Percentiles rank a stretch among this genome's conserved stretches.
phyloP scores from a whole-genome alignment of 2,888 invertebrate species.

The Pterostichus madidus region DNA sequence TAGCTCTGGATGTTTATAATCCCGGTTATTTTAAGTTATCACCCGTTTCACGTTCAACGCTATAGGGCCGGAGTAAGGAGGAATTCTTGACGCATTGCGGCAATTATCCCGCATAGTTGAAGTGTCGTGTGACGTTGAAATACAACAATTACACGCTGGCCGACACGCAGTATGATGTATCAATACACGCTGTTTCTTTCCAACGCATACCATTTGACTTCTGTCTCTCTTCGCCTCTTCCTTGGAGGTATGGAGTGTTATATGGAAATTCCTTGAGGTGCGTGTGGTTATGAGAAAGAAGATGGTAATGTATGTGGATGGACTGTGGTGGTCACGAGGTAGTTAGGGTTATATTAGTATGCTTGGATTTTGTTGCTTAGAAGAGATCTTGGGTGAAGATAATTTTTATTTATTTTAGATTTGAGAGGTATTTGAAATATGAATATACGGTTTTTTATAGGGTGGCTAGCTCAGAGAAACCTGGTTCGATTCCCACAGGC shows the following conservation, averaged over 20 bases:
- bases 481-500: too few relatives aligned
- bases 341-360: conserved; percentile 36
- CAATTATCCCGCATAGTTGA: conserved; percentile 45
- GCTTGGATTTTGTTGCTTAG: not conserved
- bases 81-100: conserved; percentile 54
- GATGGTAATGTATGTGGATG: conserved; percentile 37
- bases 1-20: conserved; percentile 49
- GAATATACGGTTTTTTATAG: not conserved
- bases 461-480: too few relatives aligned
- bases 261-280: conserved; percentile 46
- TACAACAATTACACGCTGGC: conserved; percentile 50
- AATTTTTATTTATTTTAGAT: conserved; percentile 40
- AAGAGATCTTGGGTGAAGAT: conserved; percentile 16
- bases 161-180: conserved; percentile 55
- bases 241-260: conserved; percentile 38
- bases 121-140: conserved; percentile 49
- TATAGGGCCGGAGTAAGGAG: conserved; percentile 25
- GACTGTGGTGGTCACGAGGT: conserved; percentile 22
- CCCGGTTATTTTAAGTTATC: conserved; percentile 55
- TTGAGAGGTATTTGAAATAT: conserved; percentile 47
- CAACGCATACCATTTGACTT: not conserved
- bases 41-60: conserved; percentile 25
- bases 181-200: conserved; percentile 42
- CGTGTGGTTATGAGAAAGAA: conserved; percentile 40
- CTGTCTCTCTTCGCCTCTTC: conserved; percentile 2